phyloP scores from a whole-genome alignment of 2,797 vertebrate species.

The Erpetoichthys calabaricus region DNA sequence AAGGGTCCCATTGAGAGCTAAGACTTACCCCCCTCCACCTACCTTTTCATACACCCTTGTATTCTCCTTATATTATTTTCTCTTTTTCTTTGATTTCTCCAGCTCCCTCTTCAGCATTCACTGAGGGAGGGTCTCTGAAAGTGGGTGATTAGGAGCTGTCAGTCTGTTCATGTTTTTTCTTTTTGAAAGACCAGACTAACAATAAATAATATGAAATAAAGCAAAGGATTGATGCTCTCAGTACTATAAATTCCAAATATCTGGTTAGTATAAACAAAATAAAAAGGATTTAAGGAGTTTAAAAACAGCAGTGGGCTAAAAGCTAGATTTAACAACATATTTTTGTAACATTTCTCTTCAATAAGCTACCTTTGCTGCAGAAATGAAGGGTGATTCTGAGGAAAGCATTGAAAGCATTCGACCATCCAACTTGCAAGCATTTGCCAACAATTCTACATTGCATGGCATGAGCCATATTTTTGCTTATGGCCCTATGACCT shows the following conservation, averaged over 20 bases:
- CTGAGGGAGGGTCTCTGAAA: conserved; percentile 29
- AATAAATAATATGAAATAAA: conserved; percentile 27
- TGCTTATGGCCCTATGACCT: conserved; percentile 66
- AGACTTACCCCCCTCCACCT: conserved; percentile 44
- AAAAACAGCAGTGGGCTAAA: conserved; percentile 28
- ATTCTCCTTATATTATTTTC: conserved; percentile 13
- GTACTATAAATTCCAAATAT: conserved; percentile 33
- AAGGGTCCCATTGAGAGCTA: conserved; percentile 56
- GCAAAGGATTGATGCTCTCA: conserved; percentile 13
- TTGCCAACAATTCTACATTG: conserved; percentile 71
- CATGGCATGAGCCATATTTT: conserved; percentile 81
- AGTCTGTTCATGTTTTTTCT: conserved; percentile 37
- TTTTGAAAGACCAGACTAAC: conserved; percentile 38
- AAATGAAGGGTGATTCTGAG: conserved; percentile 64
- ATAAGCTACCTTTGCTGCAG: conserved; percentile 26
- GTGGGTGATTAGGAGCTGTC: conserved; percentile 50
- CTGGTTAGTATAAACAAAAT: conserved; percentile 31
- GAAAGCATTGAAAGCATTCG: conserved; percentile 60
- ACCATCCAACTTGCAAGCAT: conserved; percentile 67
- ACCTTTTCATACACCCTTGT: too few species aligned
- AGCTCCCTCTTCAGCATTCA: conserved; percentile 37
- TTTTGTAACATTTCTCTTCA: conserved; percentile 43
- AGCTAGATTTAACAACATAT: conserved; percentile 30
- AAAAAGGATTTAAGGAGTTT: conserved; percentile 30
- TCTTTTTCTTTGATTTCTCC: conserved; percentile 31